phyloP scores from a whole-genome alignment of 2,113 vertebrate genomes.

The Odobenus rosmarus region DNA sequence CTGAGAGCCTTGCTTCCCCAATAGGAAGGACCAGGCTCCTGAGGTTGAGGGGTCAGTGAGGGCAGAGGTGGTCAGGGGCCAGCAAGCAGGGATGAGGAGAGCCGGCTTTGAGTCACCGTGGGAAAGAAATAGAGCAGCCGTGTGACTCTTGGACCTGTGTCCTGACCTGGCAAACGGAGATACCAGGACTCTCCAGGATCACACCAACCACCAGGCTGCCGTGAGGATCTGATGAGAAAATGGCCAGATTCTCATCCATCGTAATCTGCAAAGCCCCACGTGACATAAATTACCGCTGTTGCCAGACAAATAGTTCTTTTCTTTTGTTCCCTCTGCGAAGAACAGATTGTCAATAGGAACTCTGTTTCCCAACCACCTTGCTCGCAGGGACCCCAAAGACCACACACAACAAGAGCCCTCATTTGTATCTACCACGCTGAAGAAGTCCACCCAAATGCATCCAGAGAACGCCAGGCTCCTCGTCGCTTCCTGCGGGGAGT shows the following conservation, averaged over 20 bases:
- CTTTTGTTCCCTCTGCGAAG: not conserved
- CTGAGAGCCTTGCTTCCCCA: not conserved
- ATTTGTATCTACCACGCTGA: not conserved
- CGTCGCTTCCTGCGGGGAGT: not conserved
- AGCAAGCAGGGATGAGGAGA: not conserved
- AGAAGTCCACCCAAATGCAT: not conserved
- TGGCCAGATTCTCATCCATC: too few species aligned
- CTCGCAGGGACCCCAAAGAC: not conserved
- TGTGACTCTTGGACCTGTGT: not conserved
- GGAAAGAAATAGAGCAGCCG: not conserved
- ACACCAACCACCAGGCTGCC: not conserved
- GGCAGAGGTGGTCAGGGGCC: not conserved
- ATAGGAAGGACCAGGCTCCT: not conserved
- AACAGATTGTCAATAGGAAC: not conserved
- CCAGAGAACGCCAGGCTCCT: not conserved
- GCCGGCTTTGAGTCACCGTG: not conserved
- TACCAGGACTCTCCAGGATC: not conserved
- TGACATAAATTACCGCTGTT: not conserved
- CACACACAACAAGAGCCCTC: not conserved
- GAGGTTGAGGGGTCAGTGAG: not conserved
- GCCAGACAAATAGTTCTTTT: not conserved
- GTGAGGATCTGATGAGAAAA: not conserved
- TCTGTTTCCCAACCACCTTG: not conserved
- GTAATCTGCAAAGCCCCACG: not conserved
- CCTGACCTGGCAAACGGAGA: not conserved